phyloP scores from a whole-genome alignment of 2,888 invertebrate genomes.

The Drosophila gaucha region DNA sequence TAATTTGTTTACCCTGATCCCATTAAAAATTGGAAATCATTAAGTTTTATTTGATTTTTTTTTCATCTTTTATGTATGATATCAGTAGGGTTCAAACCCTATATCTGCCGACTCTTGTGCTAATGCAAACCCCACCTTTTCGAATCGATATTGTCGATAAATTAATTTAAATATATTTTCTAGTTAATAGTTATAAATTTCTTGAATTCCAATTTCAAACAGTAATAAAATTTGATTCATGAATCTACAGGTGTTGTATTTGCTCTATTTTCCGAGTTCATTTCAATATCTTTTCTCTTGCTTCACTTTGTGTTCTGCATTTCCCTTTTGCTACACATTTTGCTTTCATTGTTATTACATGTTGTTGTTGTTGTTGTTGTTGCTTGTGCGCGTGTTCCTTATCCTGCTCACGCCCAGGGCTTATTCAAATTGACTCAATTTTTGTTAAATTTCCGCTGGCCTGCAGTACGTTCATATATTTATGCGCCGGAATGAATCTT shows the following conservation, averaged over 20 bases:
- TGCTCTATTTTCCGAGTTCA: not conserved
- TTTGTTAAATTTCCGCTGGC: conserved; percentile 77
- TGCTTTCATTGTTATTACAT: conserved; percentile 39
- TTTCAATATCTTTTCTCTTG: conserved; percentile 1
- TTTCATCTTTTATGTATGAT: too few species aligned
- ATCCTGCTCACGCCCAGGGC: conserved; percentile 44
- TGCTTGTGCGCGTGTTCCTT: conserved; percentile 33
- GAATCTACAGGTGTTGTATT: conserved; percentile 29
- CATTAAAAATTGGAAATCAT: too few species aligned
- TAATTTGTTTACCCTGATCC: too few species aligned
- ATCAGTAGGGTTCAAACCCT: too few species aligned
- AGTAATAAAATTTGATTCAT: not conserved
- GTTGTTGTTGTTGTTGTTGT: conserved; percentile 19
- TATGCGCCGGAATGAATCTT: conserved; percentile 50
- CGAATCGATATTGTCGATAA: too few species aligned
- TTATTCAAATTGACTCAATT: conserved; percentile 80
- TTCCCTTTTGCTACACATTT: conserved; percentile 43
- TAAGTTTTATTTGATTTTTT: too few species aligned
- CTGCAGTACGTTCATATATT: conserved; percentile 49
- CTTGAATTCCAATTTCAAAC: conserved; percentile 11
- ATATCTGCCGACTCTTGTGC: too few species aligned
- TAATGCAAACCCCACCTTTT: too few species aligned
- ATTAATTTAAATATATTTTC: not conserved
- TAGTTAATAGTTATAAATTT: not conserved
- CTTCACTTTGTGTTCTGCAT: conserved; percentile 33